phyloP scores from a whole-genome alignment of 2,113 vertebrate genomes.

The Oriolus oriolus region DNA sequence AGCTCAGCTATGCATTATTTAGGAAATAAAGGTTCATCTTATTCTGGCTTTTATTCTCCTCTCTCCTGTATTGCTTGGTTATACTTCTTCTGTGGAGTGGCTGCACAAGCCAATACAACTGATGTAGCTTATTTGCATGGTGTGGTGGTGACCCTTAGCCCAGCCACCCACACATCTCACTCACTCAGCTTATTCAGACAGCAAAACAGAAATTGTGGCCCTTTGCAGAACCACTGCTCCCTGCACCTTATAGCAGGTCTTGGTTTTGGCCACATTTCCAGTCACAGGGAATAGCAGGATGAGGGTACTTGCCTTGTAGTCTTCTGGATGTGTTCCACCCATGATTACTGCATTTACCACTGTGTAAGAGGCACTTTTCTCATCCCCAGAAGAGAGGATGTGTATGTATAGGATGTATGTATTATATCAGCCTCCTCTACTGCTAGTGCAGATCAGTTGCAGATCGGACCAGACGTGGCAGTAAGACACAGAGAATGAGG shows the following conservation, averaged over 20 bases:
- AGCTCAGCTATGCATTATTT: background rate
- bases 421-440: background rate
- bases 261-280: background rate
- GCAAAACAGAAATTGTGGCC: background rate
- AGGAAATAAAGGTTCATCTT: background rate
- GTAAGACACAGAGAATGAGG: background rate
- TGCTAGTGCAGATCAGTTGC: background rate
- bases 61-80: background rate
- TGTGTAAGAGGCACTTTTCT: background rate
- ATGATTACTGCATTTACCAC: background rate
- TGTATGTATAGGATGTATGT: background rate
- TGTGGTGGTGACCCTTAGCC: background rate
- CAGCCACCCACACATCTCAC: background rate
- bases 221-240: background rate
- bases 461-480: background rate
- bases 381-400: background rate
- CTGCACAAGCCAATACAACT: background rate
- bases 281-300: background rate
- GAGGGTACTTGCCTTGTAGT: background rate
- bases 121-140: background rate
- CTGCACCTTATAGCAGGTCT: background rate
- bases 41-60: background rate
- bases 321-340: background rate
- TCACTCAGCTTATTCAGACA: background rate
- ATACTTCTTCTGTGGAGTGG: background rate